Evolutionary conservation across 2,888 invertebrate genomes (phyloP).

Genomic region (Ormyrus nitidulus): DNA sequence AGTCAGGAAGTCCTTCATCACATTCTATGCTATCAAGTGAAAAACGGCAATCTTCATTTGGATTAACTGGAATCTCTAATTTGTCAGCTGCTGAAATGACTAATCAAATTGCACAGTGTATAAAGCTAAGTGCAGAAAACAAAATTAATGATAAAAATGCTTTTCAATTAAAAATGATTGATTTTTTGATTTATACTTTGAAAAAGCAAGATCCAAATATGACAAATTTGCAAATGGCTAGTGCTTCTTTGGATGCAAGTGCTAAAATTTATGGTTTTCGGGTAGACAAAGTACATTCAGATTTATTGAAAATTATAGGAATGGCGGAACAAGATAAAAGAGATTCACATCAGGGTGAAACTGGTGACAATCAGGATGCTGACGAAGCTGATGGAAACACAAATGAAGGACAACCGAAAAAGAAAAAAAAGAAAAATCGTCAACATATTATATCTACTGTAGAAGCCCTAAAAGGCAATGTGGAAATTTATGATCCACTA

Average conservation of each 20-base stretch:
- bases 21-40: conserved; percentile 35
- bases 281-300: conserved; percentile 90
- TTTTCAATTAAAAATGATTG: conserved; percentile 91
- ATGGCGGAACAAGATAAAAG: conserved; percentile 76
- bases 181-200: conserved; percentile 88
- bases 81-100: conserved; percentile 64
- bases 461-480: conserved; percentile 61
- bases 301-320: conserved; percentile 87
- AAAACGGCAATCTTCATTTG: conserved; percentile 63
- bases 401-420: conserved; percentile 59
- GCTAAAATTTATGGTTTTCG: conserved; percentile 91
- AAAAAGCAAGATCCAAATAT: conserved; percentile 83
- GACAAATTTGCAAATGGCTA: conserved; percentile 87
- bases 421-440: conserved; percentile 60
- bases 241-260: conserved; percentile 92
- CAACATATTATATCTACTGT: conserved; percentile 55
- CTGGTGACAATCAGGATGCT: conserved; percentile 62
- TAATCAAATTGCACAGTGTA: conserved; percentile 67
- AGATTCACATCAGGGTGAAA: conserved; percentile 52
- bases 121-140: conserved; percentile 68
- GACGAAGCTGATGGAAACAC: conserved; percentile 60
- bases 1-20: conserved; percentile 41
- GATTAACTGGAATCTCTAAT: conserved; percentile 60
- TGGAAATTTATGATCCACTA: conserved; percentile 60
- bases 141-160: conserved; percentile 94